Base-by-base conservation (phyloP, 2,113 vertebrate genomes). In the Scatophagus argus region DNA sequence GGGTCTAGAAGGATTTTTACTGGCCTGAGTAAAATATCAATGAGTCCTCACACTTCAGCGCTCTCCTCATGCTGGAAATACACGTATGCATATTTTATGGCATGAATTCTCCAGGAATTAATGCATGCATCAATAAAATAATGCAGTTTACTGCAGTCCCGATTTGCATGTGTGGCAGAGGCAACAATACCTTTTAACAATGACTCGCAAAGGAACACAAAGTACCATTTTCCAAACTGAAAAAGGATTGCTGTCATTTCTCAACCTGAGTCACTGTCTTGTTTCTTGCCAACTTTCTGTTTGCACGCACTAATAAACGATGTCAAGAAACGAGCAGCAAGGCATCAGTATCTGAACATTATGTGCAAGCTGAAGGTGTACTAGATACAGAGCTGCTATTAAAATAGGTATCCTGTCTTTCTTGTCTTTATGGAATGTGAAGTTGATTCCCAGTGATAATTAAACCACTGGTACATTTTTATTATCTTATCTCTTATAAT, bases 381-480 rank as follows among this genome's bases (percentile, higher is more conserved):
- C 54, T 54, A 78, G 75, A 73, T 49, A 41, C 27, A 8, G 12
- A 75, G 83, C 49, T 47, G 27, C 74, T 89, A 84, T 87, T 54
- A 58, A 79, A 92, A 84, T 69, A 44, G 59, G 71, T 61, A 64
- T 60, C 58, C 19, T 66, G 66, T 72, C 74, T 77, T 47, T 46
- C 49, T 64, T 68, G 47, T 71, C 71, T 83, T 77, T 59, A 38
- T 79, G 73, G 69, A 16, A 78, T 10, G 23, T 71, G 55, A 85
- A 81, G 77, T 89, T 84, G 25, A 80, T 87, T 87, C 68, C 72
- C 56, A 73, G 64, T 79, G 78, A 85, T 87, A 88, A 88, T 90
- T 88, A 90, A 92, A 88, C 69, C 84, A 74, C 83, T 68, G 79
- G 63, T 67, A 68, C 80, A 71, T 88, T 84, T 88, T 87, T 75